A percentile compares a stretch with the other conserved stretches of the same genome.
Conservation (phyloP, 2,888 invertebrate genomes). For the Pyrgus malvae region DNA sequence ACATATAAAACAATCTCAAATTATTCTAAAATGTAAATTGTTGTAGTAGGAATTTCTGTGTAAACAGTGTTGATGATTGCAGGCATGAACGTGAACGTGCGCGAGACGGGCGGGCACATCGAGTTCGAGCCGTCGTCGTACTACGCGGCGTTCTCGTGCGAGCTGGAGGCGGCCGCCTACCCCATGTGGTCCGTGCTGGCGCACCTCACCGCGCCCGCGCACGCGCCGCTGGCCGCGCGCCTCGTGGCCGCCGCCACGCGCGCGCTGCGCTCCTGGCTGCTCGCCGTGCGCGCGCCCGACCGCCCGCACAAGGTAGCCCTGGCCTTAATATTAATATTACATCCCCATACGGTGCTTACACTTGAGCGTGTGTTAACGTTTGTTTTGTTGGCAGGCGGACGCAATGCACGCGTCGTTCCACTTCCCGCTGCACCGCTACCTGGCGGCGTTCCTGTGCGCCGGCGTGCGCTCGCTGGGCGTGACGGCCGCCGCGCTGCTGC, state of each 20-base stretch:
- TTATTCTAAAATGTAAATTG: no score
- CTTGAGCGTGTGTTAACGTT: not conserved
- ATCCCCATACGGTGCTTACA: not conserved
- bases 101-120: conserved; percentile 94
- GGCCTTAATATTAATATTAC: not conserved
- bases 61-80: conserved; percentile 6
- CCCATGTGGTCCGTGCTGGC: conserved; percentile 98
- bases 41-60: not conserved
- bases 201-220: conserved; percentile 89
- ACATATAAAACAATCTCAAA: no score
- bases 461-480: conserved; percentile 91
- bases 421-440: conserved; percentile 97
- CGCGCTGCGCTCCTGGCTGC: conserved; percentile 93
- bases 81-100: conserved; percentile 98
- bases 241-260: conserved; percentile 89
- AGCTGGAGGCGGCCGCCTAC: conserved; percentile 97
- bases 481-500: conserved; percentile 89
- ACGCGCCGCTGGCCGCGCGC: conserved; percentile 88
- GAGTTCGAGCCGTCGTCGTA: conserved; percentile 98
- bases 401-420: conserved; percentile 96
- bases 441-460: conserved; percentile 85
- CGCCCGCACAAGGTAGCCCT: conserved; percentile 78
- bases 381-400: conserved; percentile 82
- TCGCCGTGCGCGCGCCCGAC: conserved; percentile 88
- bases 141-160: conserved; percentile 98